phyloP scores from a whole-genome alignment of 2,888 invertebrate species.

The Perizoma affinitatum region DNA sequence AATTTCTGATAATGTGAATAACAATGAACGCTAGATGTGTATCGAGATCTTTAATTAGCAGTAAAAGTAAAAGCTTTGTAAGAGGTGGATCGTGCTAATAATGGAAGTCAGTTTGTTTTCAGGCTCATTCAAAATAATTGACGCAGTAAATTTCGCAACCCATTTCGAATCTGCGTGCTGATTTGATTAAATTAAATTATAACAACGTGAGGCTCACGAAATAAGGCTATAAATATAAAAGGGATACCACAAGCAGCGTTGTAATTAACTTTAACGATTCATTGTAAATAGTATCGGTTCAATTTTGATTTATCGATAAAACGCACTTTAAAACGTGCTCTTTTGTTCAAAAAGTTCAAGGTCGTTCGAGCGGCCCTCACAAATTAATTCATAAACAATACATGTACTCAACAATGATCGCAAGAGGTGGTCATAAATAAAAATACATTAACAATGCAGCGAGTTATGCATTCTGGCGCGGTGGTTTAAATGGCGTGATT shows the following conservation, averaged over 20 bases:
- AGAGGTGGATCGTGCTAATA: slow-evolving; percentile 5
- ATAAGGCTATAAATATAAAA: slow-evolving; percentile 47
- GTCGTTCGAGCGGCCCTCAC: slow-evolving; percentile 44
- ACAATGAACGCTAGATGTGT: slow-evolving; percentile 12
- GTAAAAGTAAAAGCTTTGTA: slow-evolving; percentile 5
- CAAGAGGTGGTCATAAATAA: slow-evolving; percentile 34
- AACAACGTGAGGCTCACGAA: slow-evolving; percentile 48
- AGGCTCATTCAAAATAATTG: slow-evolving; percentile 18
- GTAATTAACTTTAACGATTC: slow-evolving; percentile 59
- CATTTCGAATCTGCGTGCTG: slow-evolving; percentile 27
- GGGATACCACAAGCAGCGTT: slow-evolving; percentile 36
- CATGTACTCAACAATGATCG: slow-evolving; percentile 46
- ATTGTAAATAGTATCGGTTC: slow-evolving; percentile 50
- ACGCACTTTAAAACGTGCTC: slow-evolving; percentile 48
- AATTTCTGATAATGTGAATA: slow-evolving; percentile 1
- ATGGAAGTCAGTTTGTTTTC: slow-evolving; percentile 18
- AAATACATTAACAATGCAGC: slow-evolving; percentile 33
- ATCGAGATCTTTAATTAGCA: slow-evolving; percentile 8
- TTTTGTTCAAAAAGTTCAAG: slow-evolving; percentile 65
- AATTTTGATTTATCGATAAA: slow-evolving; percentile 61
- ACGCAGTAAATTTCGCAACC: slow-evolving; percentile 18
- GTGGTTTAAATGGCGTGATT: slow-evolving; percentile 12
- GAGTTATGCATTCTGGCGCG: slow-evolving; percentile 18
- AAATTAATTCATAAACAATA: slow-evolving; percentile 51
- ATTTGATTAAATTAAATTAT: slow-evolving; percentile 52